phyloP scores from a whole-genome alignment of 2,797 vertebrate species.

The Thaleichthys pacificus region DNA sequence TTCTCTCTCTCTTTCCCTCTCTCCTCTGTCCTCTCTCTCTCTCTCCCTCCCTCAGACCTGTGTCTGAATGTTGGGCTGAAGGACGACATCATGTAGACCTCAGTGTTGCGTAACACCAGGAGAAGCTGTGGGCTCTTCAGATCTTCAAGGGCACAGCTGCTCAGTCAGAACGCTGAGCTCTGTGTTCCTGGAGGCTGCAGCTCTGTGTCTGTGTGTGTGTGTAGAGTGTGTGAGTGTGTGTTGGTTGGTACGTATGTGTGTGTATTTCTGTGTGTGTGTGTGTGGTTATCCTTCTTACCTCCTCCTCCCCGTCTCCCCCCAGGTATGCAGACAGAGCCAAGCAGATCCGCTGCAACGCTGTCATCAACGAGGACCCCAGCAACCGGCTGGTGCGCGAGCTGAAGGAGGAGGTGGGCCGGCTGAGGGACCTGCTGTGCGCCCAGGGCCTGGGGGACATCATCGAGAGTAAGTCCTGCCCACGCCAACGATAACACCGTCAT shows the following conservation, averaged over 20 bases:
- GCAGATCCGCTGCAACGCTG: slow-evolving; percentile 90
- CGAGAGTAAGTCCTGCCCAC: slow-evolving; percentile 83
- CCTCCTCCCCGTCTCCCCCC: background rate
- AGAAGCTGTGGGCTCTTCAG: slow-evolving; percentile 32
- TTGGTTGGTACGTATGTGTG: background rate
- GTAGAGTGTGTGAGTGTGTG: slow-evolving; percentile 2
- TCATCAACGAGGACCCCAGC: slow-evolving; percentile 98
- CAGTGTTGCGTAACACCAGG: background rate
- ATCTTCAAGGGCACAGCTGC: slow-evolving; percentile 44
- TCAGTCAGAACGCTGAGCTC: background rate
- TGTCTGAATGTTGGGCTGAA: slow-evolving; percentile 32
- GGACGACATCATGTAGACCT: slow-evolving; percentile 12
- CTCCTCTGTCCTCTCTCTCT: slow-evolving; percentile 1
- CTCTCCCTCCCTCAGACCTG: slow-evolving; percentile 32
- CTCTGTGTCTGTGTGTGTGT: background rate
- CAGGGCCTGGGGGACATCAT: slow-evolving; percentile 98
- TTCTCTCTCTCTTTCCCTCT: background rate
- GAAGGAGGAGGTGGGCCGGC: slow-evolving; percentile 93
- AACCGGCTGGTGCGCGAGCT: slow-evolving; percentile 94
- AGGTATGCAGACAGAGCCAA: slow-evolving; percentile 92
- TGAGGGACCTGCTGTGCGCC: slow-evolving; percentile 88
- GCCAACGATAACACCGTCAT: background rate
- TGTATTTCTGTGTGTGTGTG: slow-evolving; percentile 3
- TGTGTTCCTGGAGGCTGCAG: no score
- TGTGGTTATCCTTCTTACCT: background rate